phyloP scores from a whole-genome alignment of 2,797 vertebrate species.

The Percopsis omiscomaycus region DNA sequence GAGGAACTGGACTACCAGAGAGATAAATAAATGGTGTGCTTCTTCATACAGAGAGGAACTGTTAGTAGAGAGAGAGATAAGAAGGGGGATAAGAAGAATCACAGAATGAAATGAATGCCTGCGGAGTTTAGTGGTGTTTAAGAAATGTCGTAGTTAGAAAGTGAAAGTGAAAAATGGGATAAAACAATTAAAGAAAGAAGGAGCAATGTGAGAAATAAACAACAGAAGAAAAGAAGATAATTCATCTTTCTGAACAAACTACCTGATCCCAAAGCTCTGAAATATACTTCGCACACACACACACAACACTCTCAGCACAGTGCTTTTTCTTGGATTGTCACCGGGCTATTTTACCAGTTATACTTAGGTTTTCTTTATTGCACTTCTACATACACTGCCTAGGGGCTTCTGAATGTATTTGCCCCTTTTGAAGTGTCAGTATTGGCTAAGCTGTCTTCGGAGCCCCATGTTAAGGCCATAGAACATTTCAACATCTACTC shows the following conservation, averaged over 20 bases:
- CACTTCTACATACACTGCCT: slow-evolving; percentile 43
- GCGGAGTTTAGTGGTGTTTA: slow-evolving; percentile 21
- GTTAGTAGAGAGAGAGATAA: slow-evolving; percentile 43
- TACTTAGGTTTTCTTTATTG: slow-evolving; percentile 37
- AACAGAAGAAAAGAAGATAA: background rate
- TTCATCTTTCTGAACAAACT: no score
- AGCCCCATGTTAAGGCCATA: slow-evolving; percentile 29
- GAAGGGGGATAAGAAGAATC: background rate
- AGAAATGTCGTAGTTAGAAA: slow-evolving; percentile 7
- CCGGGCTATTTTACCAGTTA: slow-evolving; percentile 40
- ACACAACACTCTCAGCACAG: slow-evolving; percentile 2
- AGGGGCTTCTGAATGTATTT: slow-evolving; percentile 74
- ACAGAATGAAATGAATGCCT: slow-evolving; percentile 30
- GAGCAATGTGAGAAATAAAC: background rate
- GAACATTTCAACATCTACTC: slow-evolving; percentile 1
- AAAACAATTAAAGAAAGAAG: background rate
- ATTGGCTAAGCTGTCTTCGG: slow-evolving; percentile 65
- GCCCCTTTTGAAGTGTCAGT: slow-evolving; percentile 62
- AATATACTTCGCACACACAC: no score
- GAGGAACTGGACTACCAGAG: background rate
- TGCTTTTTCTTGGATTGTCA: slow-evolving; percentile 25
- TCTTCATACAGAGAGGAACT: slow-evolving; percentile 13
- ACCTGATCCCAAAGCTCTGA: no score
- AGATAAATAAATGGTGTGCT: background rate
- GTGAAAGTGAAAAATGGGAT: no score